phyloP scores from a whole-genome alignment of 1,140 invertebrate species.

The Tyrophagus putrescentiae region DNA sequence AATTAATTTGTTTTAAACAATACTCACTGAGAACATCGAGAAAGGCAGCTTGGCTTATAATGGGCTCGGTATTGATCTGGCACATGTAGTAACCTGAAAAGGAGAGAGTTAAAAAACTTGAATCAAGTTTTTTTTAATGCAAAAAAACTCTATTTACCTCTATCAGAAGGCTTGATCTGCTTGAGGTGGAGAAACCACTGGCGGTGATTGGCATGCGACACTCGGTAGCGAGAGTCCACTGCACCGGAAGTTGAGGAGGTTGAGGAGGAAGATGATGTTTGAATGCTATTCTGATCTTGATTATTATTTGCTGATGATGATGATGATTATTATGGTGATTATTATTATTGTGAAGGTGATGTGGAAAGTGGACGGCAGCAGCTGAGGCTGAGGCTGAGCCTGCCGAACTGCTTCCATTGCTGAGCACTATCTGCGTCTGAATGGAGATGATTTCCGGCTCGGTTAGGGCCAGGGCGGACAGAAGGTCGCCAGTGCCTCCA shows the following conservation, averaged over 20 bases:
- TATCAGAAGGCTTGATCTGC: constrained; percentile 74
- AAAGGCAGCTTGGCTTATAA: constrained; percentile 72
- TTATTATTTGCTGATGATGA: too few relatives aligned
- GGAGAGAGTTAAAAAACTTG: neutral
- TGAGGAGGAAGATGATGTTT: neutral
- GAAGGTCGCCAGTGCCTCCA: neutral
- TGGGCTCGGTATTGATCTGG: constrained; percentile 89
- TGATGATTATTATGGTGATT: neutral
- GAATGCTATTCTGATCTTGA: too few relatives aligned
- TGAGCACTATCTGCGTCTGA: constrained; percentile 2
- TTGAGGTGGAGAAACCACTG: constrained; percentile 62
- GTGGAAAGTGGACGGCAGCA: too few relatives aligned
- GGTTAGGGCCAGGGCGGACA: neutral
- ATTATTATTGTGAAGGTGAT: too few relatives aligned
- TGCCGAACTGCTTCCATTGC: too few relatives aligned
- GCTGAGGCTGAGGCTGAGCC: too few relatives aligned
- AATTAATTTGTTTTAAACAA: too few relatives aligned
- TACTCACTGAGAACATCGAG: constrained; percentile 70
- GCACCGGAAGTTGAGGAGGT: neutral
- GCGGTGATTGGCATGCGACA: constrained; percentile 47
- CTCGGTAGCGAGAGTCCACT: constrained; percentile 65
- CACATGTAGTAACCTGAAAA: constrained; percentile 64
- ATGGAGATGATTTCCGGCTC: constrained; percentile 10
- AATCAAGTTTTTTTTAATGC: neutral
- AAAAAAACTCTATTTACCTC: constrained; percentile 47